Percentiles rank a stretch among this genome's conserved stretches.
Conservation (phyloP, 2,113 vertebrate species). For the Zosterops hypoxanthus region DNA sequence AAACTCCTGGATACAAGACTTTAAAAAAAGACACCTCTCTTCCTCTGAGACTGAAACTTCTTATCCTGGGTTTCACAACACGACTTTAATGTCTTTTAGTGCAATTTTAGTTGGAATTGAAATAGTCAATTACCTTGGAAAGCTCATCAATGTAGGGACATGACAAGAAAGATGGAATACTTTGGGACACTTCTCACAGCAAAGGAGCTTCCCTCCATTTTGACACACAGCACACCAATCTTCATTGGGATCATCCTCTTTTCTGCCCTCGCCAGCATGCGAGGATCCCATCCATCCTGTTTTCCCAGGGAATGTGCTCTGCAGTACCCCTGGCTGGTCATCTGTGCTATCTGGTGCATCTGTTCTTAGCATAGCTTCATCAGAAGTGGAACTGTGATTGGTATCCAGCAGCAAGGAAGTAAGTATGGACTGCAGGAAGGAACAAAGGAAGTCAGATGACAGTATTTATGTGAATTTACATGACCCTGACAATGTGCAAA, state of each 20-base stretch:
- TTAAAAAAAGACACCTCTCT: background rate
- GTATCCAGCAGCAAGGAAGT: constrained; percentile 77
- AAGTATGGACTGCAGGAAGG: constrained; percentile 71
- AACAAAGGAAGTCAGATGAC: background rate
- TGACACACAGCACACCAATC: constrained; percentile 87
- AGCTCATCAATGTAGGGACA: constrained; percentile 78
- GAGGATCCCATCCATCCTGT: constrained; percentile 62
- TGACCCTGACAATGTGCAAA: background rate
- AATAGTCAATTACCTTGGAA: constrained; percentile 76
- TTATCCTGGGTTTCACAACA: background rate
- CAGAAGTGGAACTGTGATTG: constrained; percentile 58
- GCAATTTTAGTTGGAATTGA: background rate
- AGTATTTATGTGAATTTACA: background rate
- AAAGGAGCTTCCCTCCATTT: constrained; percentile 83
- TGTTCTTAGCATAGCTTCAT: constrained; percentile 62
- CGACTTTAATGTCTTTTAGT: background rate
- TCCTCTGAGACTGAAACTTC: background rate
- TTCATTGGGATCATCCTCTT: constrained; percentile 86
- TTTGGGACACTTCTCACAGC: constrained; percentile 85
- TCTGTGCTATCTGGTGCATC: constrained; percentile 83
- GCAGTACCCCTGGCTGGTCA: constrained; percentile 67
- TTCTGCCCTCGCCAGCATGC: constrained; percentile 68
- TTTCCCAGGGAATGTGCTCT: constrained; percentile 53
- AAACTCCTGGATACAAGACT: background rate
- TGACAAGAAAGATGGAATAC: constrained; percentile 85